Percentiles rank a stretch among this genome's conserved stretches.
Evolutionary conservation across 2,797 vertebrate genomes (phyloP).

Genomic region (Diglossa cyanea): DNA sequence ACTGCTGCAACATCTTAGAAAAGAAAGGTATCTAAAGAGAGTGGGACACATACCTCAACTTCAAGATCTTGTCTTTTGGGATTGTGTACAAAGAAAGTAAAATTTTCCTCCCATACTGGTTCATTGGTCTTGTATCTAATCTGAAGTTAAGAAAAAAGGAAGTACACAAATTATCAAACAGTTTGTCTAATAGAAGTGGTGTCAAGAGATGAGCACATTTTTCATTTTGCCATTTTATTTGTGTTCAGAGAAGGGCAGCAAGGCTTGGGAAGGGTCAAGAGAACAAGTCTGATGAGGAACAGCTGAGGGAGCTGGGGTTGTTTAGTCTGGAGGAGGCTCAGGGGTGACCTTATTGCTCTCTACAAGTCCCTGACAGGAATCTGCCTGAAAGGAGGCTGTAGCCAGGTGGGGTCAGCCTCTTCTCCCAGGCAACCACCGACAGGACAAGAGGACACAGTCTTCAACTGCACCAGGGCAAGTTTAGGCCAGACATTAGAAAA

Average conservation of each 20-base stretch:
- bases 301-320: neutral
- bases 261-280: neutral
- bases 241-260: neutral
- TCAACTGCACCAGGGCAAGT: neutral
- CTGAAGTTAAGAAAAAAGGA: constrained; percentile 66
- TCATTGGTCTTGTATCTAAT: constrained; percentile 91
- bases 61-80: constrained; percentile 88
- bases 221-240: neutral
- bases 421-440: neutral
- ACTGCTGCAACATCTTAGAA: neutral
- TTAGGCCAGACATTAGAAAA: neutral
- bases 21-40: neutral
- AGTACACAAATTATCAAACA: neutral
- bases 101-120: constrained; percentile 94
- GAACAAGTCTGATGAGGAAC: neutral
- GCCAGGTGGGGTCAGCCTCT: neutral
- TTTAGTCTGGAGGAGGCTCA: neutral
- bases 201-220: neutral
- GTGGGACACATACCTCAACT: constrained; percentile 83
- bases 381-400: neutral
- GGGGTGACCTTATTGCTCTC: neutral
- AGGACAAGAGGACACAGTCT: neutral
- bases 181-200: neutral
- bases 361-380: neutral
- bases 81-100: constrained; percentile 93